Percentiles rank a stretch among this genome's conserved stretches.
phyloP scores from a whole-genome alignment of 2,888 invertebrate species.

The Diloba caeruleocephala region DNA sequence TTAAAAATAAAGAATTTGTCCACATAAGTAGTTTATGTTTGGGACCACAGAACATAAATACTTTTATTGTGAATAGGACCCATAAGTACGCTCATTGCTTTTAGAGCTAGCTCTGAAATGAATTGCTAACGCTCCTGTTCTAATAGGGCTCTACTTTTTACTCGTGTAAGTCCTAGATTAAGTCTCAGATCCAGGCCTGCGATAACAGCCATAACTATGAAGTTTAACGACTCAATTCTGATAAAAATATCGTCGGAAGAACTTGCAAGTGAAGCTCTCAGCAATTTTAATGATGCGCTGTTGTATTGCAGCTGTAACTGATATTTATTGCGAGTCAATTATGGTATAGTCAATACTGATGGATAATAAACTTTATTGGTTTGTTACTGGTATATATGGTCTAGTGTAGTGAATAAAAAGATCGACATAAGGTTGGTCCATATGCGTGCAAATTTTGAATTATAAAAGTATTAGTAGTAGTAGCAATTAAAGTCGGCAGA shows the following conservation, averaged over 20 bases:
- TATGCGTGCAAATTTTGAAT: too few species aligned
- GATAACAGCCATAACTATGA: constrained; percentile 15
- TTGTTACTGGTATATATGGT: constrained; percentile 2
- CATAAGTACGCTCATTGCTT: constrained; percentile 7
- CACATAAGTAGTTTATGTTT: too few species aligned
- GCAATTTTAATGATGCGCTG: constrained; percentile 34
- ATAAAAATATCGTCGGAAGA: constrained; percentile 27
- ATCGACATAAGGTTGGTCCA: background rate
- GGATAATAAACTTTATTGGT: constrained; percentile 28
- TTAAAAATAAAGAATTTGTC: too few species aligned
- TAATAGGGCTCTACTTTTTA: background rate
- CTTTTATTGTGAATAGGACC: constrained; percentile 26
- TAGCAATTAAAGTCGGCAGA: too few species aligned
- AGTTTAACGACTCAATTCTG: constrained; percentile 24
- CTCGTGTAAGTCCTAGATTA: background rate
- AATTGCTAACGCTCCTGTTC: constrained; percentile 26
- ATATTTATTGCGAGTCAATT: constrained; percentile 41
- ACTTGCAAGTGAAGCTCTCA: constrained; percentile 21
- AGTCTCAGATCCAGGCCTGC: background rate
- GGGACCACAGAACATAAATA: too few species aligned
- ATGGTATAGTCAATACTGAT: constrained; percentile 23
- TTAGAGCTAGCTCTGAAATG: constrained; percentile 9
- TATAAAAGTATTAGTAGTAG: too few species aligned
- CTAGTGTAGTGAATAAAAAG: background rate
- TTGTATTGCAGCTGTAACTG: constrained; percentile 30